Evolutionary conservation across 92 coral and sea anemone genomes (phyloP).

Genomic region (Paragorgia papillata): DNA sequence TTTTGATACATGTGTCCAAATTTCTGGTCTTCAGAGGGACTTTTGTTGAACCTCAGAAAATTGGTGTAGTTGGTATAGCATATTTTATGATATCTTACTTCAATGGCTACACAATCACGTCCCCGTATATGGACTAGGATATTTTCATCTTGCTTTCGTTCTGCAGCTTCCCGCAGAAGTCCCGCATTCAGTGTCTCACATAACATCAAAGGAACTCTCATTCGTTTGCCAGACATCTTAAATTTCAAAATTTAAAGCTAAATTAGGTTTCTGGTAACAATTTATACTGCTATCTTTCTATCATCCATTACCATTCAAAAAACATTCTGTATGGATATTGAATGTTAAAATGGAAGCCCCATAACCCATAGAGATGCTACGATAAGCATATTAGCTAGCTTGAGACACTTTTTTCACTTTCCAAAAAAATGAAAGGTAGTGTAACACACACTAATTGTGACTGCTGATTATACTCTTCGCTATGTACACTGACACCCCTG

Average conservation of each 20-base stretch:
- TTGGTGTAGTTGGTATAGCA: conserved; percentile 2
- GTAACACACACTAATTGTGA: no score
- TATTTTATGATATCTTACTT: no score
- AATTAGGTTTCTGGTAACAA: no score
- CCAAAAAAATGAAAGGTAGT: no score
- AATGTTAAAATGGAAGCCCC: no score
- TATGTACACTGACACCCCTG: no score
- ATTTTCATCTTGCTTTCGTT: conserved; percentile 30
- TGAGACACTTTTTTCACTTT: no score
- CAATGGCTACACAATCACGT: conserved; percentile 9
- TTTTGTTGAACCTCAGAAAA: not conserved
- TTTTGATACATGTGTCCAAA: not conserved
- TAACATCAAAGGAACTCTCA: conserved; percentile 40
- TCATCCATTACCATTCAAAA: no score
- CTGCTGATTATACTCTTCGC: no score
- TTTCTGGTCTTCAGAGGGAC: conserved; percentile 9
- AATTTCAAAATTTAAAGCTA: not conserved
- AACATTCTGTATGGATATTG: conserved; percentile 16
- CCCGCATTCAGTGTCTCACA: conserved; percentile 32
- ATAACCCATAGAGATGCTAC: no score
- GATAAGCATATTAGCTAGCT: no score
- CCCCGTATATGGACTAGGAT: conserved; percentile 41
- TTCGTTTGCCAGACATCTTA: conserved; percentile 28
- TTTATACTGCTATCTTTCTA: no score
- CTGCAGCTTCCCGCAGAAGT: conserved; percentile 34